phyloP scores from a whole-genome alignment of 2,797 vertebrate species.

The Halcyon smyrnensis region DNA sequence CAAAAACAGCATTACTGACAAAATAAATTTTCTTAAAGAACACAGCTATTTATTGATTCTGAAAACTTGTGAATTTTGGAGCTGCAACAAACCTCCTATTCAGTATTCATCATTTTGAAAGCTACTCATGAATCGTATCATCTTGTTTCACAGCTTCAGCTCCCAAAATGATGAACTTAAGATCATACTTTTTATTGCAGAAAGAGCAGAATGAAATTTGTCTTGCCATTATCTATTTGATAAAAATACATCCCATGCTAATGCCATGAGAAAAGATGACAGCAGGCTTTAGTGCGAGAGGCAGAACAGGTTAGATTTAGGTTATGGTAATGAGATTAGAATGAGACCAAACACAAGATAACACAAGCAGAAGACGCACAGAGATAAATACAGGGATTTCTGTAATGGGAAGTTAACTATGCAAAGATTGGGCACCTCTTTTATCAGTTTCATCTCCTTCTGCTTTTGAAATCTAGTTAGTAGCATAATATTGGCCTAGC shows the following conservation, averaged over 20 bases:
- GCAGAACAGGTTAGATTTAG: background rate
- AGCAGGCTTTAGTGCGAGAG: background rate
- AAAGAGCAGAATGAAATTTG: background rate
- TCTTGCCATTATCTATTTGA: background rate
- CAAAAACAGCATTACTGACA: background rate
- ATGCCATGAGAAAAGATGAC: background rate
- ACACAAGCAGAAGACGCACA: background rate
- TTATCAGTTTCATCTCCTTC: background rate
- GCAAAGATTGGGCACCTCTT: accelerated
- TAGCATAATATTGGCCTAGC: background rate
- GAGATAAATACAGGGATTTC: background rate
- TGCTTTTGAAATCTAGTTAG: slow-evolving; percentile 3
- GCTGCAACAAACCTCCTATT: background rate
- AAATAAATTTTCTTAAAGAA: background rate
- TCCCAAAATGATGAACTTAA: background rate
- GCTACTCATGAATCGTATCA: background rate
- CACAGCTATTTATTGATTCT: background rate
- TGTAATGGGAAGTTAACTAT: background rate
- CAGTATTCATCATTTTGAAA: background rate
- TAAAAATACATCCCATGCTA: background rate
- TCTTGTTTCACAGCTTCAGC: background rate
- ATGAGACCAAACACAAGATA: background rate
- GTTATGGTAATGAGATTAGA: background rate
- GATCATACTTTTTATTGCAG: background rate
- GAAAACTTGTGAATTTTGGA: background rate